Base-by-base conservation (phyloP, 2,888 invertebrate genomes). In the Agelastica alni region DNA sequence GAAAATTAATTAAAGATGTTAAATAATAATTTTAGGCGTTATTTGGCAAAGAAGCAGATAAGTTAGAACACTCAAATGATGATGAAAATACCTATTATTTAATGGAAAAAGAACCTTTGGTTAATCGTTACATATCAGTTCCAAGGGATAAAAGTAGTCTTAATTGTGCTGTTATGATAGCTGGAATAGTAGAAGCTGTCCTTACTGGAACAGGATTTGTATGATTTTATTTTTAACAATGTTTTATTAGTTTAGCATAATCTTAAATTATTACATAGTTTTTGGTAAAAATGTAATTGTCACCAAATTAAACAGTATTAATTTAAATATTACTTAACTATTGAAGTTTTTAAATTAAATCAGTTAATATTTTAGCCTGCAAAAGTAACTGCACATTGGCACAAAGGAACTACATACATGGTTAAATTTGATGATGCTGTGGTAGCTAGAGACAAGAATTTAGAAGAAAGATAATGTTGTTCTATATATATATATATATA, bases 361-460 rank as follows among this genome's bases (percentile, higher is more conserved):
- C 28, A 2, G 28, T 22, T 22, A 5, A 22, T 17, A 20, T 86
- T 88, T 57, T 80, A 98, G 97, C 91, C 96, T 2, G 95, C 96
- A 32, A 97, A 97, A 80, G 98, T 99, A 4, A 91, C 96, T 0
- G 96, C 97, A 0, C 97, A 98, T 76, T 98, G 97, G 96, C 98
- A 99, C 76, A 96, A 98, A 76, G 99, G 97, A 31, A 98, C 98
- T 5, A 97, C 98, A 0, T 99, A 97, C 74, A 96, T 98, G 93
- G 95, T 99, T 5, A 95, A 96, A 78, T 96, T 97, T 78, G 96
- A 97, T 65, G 96, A 96, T 72, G 85, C 88, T 22, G 96, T 96
- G 45, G 89, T 96, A 65, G 81, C 88, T 2, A 82, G 96, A 66
- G 96, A 96, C 73, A 96, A 95, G 74, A 90, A 92, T 67, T 78